Conservation (phyloP, 2,888 invertebrate genomes). For the Agonopterix alstromeriana region DNA sequence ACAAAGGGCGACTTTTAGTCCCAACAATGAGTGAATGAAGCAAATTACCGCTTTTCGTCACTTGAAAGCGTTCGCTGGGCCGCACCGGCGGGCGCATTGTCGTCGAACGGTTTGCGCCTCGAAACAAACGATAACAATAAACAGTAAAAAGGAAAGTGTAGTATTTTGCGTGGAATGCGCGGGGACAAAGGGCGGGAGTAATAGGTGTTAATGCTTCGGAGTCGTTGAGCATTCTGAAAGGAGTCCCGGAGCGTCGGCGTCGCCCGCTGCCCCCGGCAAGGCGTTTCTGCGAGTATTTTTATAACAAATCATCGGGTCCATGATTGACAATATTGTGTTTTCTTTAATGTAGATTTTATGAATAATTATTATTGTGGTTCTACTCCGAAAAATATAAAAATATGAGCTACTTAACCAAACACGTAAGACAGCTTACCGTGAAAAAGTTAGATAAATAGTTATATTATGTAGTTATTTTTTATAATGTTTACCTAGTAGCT, state of each 20-base stretch:
- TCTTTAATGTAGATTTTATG: constrained; percentile 15
- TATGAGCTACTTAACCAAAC: no score
- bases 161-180: constrained; percentile 63
- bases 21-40: constrained; percentile 69
- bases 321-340: constrained; percentile 61
- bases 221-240: constrained; percentile 60
- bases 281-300: constrained; percentile 37
- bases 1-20: constrained; percentile 72
- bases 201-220: constrained; percentile 69
- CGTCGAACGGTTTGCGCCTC: constrained; percentile 64
- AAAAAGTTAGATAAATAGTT: no score
- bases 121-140: constrained; percentile 75
- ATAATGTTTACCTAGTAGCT: no score
- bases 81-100: constrained; percentile 63
- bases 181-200: constrained; percentile 54
- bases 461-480: no score
- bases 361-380: neutral
- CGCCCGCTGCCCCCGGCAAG: constrained; percentile 15
- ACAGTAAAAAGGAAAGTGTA: constrained; percentile 73
- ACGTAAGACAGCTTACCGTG: no score
- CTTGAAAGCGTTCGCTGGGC: constrained; percentile 66
- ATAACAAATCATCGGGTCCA: constrained; percentile 61
- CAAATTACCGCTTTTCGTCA: constrained; percentile 72
- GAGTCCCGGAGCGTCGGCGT: constrained; percentile 20
- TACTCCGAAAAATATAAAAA: neutral